phyloP scores from a whole-genome alignment of 2,888 invertebrate genomes.

The Sminthurides aquaticus region DNA sequence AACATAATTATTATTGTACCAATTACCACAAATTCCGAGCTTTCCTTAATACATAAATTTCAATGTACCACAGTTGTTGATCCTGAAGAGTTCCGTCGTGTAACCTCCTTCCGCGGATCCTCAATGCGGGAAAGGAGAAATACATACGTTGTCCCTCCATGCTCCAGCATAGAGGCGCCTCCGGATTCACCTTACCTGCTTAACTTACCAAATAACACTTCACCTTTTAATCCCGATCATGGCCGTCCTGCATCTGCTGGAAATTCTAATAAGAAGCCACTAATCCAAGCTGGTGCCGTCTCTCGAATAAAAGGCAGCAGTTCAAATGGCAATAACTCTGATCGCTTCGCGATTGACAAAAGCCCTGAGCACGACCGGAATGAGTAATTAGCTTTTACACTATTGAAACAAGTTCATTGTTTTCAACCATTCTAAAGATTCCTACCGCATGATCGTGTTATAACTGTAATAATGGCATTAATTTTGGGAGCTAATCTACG shows the following conservation, averaged over 20 bases:
- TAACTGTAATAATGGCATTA: too few relatives aligned
- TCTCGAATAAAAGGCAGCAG: slow-evolving; percentile 6
- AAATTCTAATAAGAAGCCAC: slow-evolving; percentile 1
- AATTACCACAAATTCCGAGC: not conserved
- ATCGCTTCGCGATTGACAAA: slow-evolving; percentile 8
- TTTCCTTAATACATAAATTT: too few relatives aligned
- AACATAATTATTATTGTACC: not conserved
- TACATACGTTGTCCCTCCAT: slow-evolving; percentile 13
- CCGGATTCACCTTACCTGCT: not conserved
- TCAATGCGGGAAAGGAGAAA: slow-evolving; percentile 10
- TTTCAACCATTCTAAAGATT: too few relatives aligned
- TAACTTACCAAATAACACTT: not conserved
- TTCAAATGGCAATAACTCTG: slow-evolving; percentile 8
- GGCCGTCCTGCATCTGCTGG: not conserved
- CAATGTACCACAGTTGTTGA: not conserved
- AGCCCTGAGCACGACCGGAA: slow-evolving; percentile 16
- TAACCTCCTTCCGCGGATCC: slow-evolving; percentile 13
- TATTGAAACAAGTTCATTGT: too few relatives aligned
- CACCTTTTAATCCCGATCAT: not conserved
- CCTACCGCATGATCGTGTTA: too few relatives aligned
- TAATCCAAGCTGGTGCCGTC: slow-evolving; percentile 8
- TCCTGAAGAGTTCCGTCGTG: slow-evolving; percentile 16
- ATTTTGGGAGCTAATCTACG: not conserved
- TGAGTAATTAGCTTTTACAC: slow-evolving; percentile 15
- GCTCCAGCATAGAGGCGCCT: not conserved